Evolutionary conservation across 2,113 vertebrate species (phyloP).

Genomic region (Onychostruthus taczanowskii): DNA sequence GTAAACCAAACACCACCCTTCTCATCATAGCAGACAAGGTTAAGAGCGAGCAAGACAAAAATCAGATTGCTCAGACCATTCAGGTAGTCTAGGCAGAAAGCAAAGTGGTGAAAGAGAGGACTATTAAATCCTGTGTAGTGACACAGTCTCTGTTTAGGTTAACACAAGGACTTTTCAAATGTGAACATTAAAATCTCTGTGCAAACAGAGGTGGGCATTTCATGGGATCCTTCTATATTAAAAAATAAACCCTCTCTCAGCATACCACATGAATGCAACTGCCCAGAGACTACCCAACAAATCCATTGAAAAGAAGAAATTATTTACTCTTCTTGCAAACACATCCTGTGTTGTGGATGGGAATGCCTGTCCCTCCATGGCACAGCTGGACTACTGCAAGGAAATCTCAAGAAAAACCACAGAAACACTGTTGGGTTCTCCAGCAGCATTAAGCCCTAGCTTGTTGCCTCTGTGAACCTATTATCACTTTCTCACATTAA

Average conservation of each 20-base stretch:
- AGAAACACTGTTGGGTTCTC: neutral
- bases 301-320: neutral
- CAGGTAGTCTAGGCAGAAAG: neutral
- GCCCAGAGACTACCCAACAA: neutral
- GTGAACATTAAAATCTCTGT: neutral
- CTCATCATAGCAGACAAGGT: neutral
- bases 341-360: neutral
- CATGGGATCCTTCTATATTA: neutral
- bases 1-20: neutral
- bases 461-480: conserved; percentile 27
- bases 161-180: neutral
- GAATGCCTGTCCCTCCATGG: neutral
- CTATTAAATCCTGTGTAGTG: neutral
- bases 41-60: neutral
- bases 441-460: neutral
- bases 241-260: neutral
- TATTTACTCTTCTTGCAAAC: neutral
- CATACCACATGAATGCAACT: neutral
- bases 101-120: neutral
- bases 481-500: conserved; percentile 55
- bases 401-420: neutral
- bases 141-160: neutral
- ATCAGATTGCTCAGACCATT: neutral
- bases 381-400: neutral
- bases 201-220: neutral